Percentiles rank a stretch among this genome's conserved stretches.
These are phyloP conservation scores for Ganaspis sp. DNA, from an alignment of 1,140 invertebrate species.

Conservation along the genomic window DNA sequence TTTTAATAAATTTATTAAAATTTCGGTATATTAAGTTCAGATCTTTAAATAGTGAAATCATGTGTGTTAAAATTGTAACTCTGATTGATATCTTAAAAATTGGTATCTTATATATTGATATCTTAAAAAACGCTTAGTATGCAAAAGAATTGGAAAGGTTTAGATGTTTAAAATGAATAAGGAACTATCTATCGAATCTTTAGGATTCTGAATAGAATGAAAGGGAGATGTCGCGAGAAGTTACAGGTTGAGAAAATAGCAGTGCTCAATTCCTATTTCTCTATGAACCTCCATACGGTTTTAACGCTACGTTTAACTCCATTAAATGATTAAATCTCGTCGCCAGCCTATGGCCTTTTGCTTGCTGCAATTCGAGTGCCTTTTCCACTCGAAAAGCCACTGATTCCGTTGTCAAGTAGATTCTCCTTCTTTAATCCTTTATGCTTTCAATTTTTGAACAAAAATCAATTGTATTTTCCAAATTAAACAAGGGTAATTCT, in stretches of 20 bases:
- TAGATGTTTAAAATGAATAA: no score
- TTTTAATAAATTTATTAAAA: no score
- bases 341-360: constrained; percentile 19
- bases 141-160: no score
- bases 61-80: no score
- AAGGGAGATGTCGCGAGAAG: neutral
- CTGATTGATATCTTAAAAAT: no score
- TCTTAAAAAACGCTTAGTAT: no score
- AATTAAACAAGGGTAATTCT: no score
- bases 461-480: no score
- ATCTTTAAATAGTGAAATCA: no score
- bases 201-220: neutral
- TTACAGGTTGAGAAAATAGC: neutral
- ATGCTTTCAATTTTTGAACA: constrained; percentile 11
- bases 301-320: constrained; percentile 24
- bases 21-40: no score
- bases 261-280: neutral
- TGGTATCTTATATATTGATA: no score
- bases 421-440: constrained; percentile 16
- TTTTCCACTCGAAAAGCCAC: constrained; percentile 7
- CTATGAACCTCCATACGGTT: constrained; percentile 4
- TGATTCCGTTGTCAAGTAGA: neutral
- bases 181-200: neutral
- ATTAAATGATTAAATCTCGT: constrained; percentile 31
- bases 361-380: neutral